phyloP scores from a whole-genome alignment of 1,140 invertebrate genomes.

The Nephotettix cincticeps region DNA sequence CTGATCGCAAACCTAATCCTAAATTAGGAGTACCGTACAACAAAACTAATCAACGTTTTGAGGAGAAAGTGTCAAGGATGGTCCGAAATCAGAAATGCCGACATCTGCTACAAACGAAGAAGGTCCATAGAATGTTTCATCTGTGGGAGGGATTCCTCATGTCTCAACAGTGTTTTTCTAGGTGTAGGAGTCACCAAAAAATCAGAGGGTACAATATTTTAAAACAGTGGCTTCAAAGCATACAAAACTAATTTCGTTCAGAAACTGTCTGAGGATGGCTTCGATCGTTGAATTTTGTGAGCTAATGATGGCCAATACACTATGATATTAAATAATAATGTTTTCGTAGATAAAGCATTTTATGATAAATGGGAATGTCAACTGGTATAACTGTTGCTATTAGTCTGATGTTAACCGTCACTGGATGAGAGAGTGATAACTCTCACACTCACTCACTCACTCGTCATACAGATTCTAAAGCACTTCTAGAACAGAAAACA shows the following conservation, averaged over 20 bases:
- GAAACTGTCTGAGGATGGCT: neutral
- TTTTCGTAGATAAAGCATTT: slow-evolving; percentile 12
- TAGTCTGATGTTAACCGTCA: neutral
- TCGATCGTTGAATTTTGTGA: neutral
- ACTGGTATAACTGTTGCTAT: slow-evolving; percentile 2
- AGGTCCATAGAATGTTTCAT: neutral
- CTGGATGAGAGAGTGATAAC: slow-evolving; percentile 16
- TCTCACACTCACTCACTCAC: no score
- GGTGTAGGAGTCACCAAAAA: neutral
- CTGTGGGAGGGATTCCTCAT: neutral
- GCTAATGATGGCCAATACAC: neutral
- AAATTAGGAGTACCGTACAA: neutral
- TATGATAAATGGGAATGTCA: slow-evolving; percentile 15
- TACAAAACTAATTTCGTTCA: neutral
- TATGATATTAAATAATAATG: slow-evolving; percentile 13
- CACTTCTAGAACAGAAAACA: no score
- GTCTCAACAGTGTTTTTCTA: slow-evolving; percentile 1
- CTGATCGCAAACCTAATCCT: neutral
- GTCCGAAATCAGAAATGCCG: no score
- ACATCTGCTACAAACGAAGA: neutral
- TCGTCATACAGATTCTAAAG: no score
- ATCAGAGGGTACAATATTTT: neutral
- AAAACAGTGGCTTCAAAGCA: neutral
- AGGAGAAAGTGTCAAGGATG: neutral
- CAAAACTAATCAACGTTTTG: neutral